Percentiles rank a stretch among this genome's conserved stretches.
Evolutionary conservation across 2,113 vertebrate species (phyloP).

Genomic region (Hystrix cristata): DNA sequence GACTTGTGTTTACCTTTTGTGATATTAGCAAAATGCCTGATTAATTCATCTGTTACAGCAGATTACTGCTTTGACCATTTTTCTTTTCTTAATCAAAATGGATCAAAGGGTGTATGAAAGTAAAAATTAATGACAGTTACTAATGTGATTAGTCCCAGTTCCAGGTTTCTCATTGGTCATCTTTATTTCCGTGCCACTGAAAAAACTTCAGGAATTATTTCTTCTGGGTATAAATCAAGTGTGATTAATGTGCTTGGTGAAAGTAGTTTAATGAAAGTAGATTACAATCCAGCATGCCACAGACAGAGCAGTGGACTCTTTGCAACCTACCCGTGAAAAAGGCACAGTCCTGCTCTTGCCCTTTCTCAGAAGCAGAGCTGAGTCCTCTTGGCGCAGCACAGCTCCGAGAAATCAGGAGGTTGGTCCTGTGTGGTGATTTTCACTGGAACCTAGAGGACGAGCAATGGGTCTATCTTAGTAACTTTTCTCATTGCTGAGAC

Average conservation of each 20-base stretch:
- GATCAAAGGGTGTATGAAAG: background rate
- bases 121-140: constrained; percentile 1
- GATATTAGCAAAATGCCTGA: background rate
- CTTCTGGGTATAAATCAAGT: background rate
- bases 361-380: background rate
- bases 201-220: background rate
- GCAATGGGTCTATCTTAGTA: background rate
- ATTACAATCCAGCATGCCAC: background rate
- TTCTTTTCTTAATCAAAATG: constrained; percentile 15
- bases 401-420: background rate
- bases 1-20: background rate
- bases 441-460: background rate
- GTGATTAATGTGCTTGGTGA: constrained; percentile 2
- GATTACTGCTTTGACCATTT: background rate
- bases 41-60: background rate
- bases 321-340: background rate
- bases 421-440: background rate
- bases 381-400: background rate
- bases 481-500: too few relatives aligned
- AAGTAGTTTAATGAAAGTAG: background rate
- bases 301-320: background rate
- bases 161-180: background rate
- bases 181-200: background rate
- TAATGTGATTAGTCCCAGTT: background rate
- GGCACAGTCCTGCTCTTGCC: background rate